Base-by-base conservation (phyloP, 2,797 vertebrate species). In the Mastacembelus armatus region DNA sequence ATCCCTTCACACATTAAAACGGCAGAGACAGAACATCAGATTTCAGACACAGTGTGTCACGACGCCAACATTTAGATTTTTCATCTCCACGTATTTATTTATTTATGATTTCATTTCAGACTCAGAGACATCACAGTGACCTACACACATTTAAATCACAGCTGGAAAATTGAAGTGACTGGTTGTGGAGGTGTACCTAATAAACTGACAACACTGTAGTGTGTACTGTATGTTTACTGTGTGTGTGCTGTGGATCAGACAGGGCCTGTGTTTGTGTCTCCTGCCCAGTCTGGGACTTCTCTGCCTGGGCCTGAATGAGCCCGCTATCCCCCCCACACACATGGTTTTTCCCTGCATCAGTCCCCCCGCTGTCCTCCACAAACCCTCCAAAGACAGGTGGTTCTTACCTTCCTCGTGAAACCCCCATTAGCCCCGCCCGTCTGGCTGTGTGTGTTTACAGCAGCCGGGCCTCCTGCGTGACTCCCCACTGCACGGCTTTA, bases 401-500 rank as follows among this genome's bases (percentile, higher is more conserved):
- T 82, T 60, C 62, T 72, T 81, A 55, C 71, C 64, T 54, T 45
- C 26, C 21, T 26, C 2, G 14, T 49, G 21, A 27, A 60, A 18
- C 29, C 15, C 32, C 57, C 54, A 21, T 48, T 19, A 65, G 44
- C 29, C 32, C 22, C 22, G 9, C 11, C 36, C 19, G 27, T 59
- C 15, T 50, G 49, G 11, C 10, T 19, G 24, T 22, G 32, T 19
- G 54, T 15, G 22, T 15, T 72, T 68, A 62, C 51, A 73, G 32
- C 2, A 38, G 45, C 8, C 0, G 10, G 68, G 39, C 48, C 59
- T 42, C 59, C 58, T 57, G 62, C 24, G 39, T 75, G 72, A 75
- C 78, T 84, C 77, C 74, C 83, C 38, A 4, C 60, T 52, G 68
- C 81, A 74, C 81, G 61, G 74, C 82, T 82, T 87, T 90, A 90